These are phyloP conservation scores for Mantis religiosa DNA, from an alignment of 2,888 invertebrate species.

Conservation along the genomic window DNA sequence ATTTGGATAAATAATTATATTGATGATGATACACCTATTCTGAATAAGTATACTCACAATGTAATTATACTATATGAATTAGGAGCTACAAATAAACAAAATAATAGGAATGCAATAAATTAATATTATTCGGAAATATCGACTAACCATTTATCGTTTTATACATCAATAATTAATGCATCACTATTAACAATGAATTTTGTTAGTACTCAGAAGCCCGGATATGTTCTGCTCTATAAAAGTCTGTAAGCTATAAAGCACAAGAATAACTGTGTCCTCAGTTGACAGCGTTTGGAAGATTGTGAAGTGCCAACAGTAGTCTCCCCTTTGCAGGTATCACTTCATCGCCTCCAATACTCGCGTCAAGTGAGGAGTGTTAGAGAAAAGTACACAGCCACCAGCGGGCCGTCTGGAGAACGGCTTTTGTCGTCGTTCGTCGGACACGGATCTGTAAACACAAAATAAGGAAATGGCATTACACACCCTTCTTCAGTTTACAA, in stretches of 20 bases:
- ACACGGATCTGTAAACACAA: neutral
- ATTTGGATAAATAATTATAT: too few species aligned
- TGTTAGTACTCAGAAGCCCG: neutral
- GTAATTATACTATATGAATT: too few species aligned
- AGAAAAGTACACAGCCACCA: neutral
- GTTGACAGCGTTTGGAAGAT: neutral
- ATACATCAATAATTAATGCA: too few species aligned
- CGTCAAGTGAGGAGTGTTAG: neutral
- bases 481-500: too few species aligned
- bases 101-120: too few species aligned
- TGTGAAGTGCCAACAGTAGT: neutral
- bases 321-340: too few species aligned
- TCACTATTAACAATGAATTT: neutral
- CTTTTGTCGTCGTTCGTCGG: neutral
- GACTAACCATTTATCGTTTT: too few species aligned
- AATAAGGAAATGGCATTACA: neutral
- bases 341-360: neutral
- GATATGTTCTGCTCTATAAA: neutral
- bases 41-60: too few species aligned
- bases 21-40: too few species aligned
- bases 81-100: too few species aligned
- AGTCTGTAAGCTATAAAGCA: neutral
- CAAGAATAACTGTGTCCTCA: neutral
- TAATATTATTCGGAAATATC: too few species aligned
- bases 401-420: neutral